A percentile compares a stretch with the other conserved stretches of the same genome.
These are phyloP conservation scores for Danio aesculapii DNA, from an alignment of 2,797 vertebrate genomes.

Conservation along the genomic window DNA sequence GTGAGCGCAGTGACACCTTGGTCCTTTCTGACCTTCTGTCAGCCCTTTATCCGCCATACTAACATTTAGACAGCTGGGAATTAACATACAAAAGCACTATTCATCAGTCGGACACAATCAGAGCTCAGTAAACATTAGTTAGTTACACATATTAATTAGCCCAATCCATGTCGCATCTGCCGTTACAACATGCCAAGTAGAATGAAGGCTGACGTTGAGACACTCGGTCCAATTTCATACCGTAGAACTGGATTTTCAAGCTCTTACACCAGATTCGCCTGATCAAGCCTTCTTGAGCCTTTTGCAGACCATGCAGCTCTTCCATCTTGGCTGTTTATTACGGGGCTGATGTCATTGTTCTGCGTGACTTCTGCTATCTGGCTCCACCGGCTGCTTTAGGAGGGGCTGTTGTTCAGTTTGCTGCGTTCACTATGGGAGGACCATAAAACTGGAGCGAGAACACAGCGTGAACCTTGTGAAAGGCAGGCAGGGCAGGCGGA, in stretches of 20 bases:
- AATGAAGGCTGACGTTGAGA: neutral
- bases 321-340: slow-evolving; percentile 40
- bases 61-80: slow-evolving; percentile 50
- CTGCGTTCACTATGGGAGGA: slow-evolving; percentile 27
- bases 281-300: neutral
- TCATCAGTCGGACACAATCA: slow-evolving; percentile 24
- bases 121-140: slow-evolving; percentile 26
- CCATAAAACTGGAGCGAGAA: slow-evolving; percentile 3
- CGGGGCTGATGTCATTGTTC: slow-evolving; percentile 56
- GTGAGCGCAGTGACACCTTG: slow-evolving; percentile 1
- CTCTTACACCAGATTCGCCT: slow-evolving; percentile 16
- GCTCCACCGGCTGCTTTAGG: slow-evolving; percentile 67
- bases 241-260: slow-evolving; percentile 35
- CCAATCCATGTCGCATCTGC: slow-evolving; percentile 11
- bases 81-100: slow-evolving; percentile 44
- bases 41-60: slow-evolving; percentile 1
- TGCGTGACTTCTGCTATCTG: slow-evolving; percentile 68
- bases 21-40: neutral
- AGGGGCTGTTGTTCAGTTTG: slow-evolving; percentile 69
- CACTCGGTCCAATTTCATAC: neutral
- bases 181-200: neutral
- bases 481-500: neutral
- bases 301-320: slow-evolving; percentile 4
- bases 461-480: slow-evolving; percentile 2
- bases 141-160: slow-evolving; percentile 41